Percentiles rank a stretch among this genome's conserved stretches.
Evolutionary conservation across 2,113 vertebrate species (phyloP).

Genomic region (Octodon degus): DNA sequence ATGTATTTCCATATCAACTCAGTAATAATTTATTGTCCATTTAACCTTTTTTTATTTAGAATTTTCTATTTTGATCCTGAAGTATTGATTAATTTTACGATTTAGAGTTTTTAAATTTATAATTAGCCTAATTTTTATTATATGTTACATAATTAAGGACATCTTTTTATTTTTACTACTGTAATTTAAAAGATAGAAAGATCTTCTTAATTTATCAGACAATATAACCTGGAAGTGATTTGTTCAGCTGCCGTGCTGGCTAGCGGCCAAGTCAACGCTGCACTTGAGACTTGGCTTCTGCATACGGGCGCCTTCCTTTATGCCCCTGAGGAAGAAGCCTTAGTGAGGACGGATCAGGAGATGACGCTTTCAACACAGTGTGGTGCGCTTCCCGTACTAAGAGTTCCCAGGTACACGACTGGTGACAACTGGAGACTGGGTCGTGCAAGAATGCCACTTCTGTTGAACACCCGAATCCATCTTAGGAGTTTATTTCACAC

Average conservation of each 20-base stretch:
- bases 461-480: background rate
- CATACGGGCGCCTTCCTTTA: background rate
- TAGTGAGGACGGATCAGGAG: background rate
- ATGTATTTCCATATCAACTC: constrained; percentile 21
- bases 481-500: background rate
- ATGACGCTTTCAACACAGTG: background rate
- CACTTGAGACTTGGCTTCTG: background rate
- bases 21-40: background rate
- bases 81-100: background rate
- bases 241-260: background rate
- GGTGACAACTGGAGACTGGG: background rate
- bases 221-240: background rate
- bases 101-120: background rate
- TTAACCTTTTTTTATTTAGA: background rate
- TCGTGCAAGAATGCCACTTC: background rate
- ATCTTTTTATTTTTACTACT: background rate
- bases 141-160: background rate
- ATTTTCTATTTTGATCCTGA: background rate
- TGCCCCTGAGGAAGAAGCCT: background rate
- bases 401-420: background rate
- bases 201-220: background rate
- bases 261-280: background rate
- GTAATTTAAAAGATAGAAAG: background rate
- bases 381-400: background rate
- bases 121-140: background rate